These are phyloP conservation scores for Oryzias celebensis DNA, from an alignment of 2,113 vertebrate genomes.

Conservation along the genomic window DNA sequence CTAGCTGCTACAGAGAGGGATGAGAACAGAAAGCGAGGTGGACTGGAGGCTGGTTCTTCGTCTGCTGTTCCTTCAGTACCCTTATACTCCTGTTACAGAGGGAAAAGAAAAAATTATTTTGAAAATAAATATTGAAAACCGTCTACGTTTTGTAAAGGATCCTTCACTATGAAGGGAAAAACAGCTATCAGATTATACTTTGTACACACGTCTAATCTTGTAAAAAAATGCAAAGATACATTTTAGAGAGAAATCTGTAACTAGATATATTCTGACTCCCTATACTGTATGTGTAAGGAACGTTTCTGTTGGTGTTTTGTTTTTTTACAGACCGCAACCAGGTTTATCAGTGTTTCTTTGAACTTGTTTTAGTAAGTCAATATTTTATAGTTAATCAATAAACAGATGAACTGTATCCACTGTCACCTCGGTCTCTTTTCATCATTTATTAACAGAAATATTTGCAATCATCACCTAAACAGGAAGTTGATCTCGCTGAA, in stretches of 20 bases:
- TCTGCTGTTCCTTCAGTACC: conserved; percentile 79
- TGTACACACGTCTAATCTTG: conserved; percentile 82
- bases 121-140: conserved; percentile 71
- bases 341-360: conserved; percentile 82
- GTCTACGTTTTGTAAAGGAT: conserved; percentile 83
- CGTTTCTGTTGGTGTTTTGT: conserved; percentile 47
- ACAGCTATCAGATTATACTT: conserved; percentile 76
- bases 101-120: conserved; percentile 72
- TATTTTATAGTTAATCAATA: conserved; percentile 87
- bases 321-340: conserved; percentile 77
- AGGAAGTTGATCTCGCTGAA: too few relatives aligned
- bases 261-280: conserved; percentile 70
- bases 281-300: conserved; percentile 74
- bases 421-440: conserved; percentile 14
- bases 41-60: conserved; percentile 82
- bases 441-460: not conserved
- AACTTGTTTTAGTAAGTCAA: conserved; percentile 81
- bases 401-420: conserved; percentile 69
- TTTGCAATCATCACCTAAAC: too few relatives aligned
- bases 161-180: conserved; percentile 67
- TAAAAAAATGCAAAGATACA: conserved; percentile 71
- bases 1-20: conserved; percentile 78
- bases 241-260: conserved; percentile 66
- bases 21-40: conserved; percentile 69
- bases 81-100: conserved; percentile 78